Conservation (phyloP, 1,140 invertebrate genomes). For the Drosophila pruinosa region DNA sequence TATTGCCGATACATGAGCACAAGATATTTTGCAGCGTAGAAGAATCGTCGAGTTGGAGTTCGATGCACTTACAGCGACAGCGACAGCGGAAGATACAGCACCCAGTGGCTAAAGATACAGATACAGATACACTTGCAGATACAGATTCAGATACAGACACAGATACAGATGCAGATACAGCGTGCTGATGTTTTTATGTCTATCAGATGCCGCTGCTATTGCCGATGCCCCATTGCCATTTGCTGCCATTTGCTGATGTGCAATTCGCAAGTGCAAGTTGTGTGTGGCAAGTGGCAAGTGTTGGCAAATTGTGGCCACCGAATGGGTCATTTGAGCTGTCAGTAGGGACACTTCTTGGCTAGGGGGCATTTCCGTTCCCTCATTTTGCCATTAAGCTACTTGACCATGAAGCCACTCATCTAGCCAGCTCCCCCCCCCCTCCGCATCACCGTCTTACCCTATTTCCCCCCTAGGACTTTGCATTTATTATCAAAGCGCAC, state of each 20-base stretch:
- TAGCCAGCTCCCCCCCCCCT: neutral
- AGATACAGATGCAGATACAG: constrained; percentile 13
- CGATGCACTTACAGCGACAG: constrained; percentile 45
- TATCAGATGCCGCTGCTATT: constrained; percentile 54
- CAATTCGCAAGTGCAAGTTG: neutral
- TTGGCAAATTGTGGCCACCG: constrained; percentile 38
- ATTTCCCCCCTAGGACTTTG: neutral
- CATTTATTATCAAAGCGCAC: neutral
- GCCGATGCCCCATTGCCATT: constrained; percentile 4
- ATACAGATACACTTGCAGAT: constrained; percentile 7
- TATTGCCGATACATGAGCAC: constrained; percentile 59
- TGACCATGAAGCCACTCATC: neutral
- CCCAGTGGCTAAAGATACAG: constrained; percentile 14
- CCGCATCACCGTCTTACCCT: no score
- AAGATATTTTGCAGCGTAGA: constrained; percentile 45
- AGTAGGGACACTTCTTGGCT: constrained; percentile 33
- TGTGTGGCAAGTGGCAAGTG: constrained; percentile 24
- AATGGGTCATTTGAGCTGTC: constrained; percentile 43
- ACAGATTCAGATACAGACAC: neutral
- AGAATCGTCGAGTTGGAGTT: constrained; percentile 35
- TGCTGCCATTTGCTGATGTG: constrained; percentile 10
- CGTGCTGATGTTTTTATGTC: constrained; percentile 73
- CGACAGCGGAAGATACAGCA: constrained; percentile 16
- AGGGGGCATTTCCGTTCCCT: constrained; percentile 22
- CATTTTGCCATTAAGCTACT: neutral